Base-by-base conservation (phyloP, 2,888 invertebrate species). In the Colostygia pectinataria region DNA sequence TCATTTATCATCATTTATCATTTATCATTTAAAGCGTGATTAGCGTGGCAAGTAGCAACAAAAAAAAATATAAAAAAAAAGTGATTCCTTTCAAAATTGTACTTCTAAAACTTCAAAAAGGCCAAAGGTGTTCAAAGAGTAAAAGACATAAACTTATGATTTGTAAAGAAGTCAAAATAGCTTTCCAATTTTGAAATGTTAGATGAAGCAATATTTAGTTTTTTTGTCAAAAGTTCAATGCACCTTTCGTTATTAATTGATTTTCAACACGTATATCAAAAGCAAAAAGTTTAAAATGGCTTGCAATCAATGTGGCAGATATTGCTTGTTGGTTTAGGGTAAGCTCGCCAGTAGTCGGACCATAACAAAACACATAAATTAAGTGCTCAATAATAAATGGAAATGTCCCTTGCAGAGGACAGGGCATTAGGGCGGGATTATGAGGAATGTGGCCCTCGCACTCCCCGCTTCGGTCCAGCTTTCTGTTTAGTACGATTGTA, bases 381-480 rank as follows among this genome's bases (percentile, higher is more conserved):
- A 90, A 90, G 90, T 89, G 89, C 90, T 89, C 90, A 90, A 90
- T 91, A 91, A 91, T 91, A 91, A 91, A 91, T 91, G 90, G 90
- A 88, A 89, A 87, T 91, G 91, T 91, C 91, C 89, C 80, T 83
- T 81, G 86, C 91, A 91, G 90, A 86, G 88, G 88, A 87, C 89
- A 85, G 87, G 83, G 88, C 87, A 87, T 89, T 90, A 89, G 82
- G 86, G 85, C 83, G 83, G 89, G 89, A 88, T 89, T 90, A 90
- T 87, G 87, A 87, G 81, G 76, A 80, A 80, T 74, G 75, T 70
- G 76, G 77, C 76, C 80, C 79, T 81, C 71, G 58, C 74, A 74
- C 74, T 72, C 74, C 74, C 69, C 71, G 68, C 45, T 33, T 60
- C 62, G 61, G 57, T 44, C 56, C 36, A 46, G 49, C 43, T 43